These are phyloP conservation scores for Andricus curvator DNA, from an alignment of 2,888 invertebrate species.

Conservation along the genomic window DNA sequence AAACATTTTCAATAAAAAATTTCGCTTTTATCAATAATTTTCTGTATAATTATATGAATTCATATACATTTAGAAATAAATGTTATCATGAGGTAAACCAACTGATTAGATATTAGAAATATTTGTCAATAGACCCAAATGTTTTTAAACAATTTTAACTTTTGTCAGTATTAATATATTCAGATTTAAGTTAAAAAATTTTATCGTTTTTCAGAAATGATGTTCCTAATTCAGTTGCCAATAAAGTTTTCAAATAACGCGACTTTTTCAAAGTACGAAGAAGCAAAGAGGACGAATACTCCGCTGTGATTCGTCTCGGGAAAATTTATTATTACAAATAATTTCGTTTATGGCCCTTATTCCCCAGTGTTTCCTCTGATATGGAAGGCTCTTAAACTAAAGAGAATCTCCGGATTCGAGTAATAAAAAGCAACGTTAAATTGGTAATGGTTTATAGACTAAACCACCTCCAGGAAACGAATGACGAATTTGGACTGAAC, in stretches of 20 bases:
- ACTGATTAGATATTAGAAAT: no score
- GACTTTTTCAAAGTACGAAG: not conserved
- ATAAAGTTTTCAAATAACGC: conserved; percentile 5
- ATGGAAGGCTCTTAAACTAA: conserved; percentile 9
- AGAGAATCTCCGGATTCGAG: conserved; percentile 15
- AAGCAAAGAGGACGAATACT: not conserved
- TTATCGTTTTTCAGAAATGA: not conserved
- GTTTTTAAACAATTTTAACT: no score
- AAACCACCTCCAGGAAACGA: conserved; percentile 26
- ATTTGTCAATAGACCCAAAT: no score
- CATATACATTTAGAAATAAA: no score
- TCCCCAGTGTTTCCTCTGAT: conserved; percentile 24
- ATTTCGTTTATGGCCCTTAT: conserved; percentile 52
- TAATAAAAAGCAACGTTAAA: conserved; percentile 35
- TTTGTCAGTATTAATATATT: no score
- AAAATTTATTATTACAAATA: conserved; percentile 49
- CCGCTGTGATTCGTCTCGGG: not conserved
- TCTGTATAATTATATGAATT: no score
- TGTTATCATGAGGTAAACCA: no score
- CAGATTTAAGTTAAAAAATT: no score
- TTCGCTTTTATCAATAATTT: no score
- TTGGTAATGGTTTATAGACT: conserved; percentile 38
- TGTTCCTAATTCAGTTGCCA: not conserved
- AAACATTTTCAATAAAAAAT: no score
- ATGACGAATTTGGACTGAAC: conserved; percentile 37